Evolutionary conservation across 2,888 invertebrate species (phyloP).

Genomic region (Parnassius apollo): DNA sequence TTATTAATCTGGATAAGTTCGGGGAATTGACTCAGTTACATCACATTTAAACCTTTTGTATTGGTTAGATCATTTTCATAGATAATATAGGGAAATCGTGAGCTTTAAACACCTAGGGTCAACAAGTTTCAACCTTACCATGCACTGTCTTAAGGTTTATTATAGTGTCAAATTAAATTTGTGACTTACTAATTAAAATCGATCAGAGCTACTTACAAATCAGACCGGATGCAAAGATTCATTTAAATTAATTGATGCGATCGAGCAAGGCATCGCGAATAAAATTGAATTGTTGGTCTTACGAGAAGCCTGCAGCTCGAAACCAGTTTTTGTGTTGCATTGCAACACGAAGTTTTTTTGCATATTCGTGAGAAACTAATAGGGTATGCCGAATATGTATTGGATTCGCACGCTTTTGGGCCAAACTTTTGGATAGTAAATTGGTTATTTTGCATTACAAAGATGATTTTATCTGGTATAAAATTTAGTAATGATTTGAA

Average conservation of each 20-base stretch:
- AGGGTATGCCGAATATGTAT: constrained; percentile 1
- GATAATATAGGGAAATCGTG: neutral
- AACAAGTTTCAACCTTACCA: neutral
- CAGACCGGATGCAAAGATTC: constrained; percentile 15
- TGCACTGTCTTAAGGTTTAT: neutral
- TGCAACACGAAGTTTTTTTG: constrained; percentile 5
- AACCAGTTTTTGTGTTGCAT: constrained; percentile 19
- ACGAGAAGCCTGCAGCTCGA: neutral
- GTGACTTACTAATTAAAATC: constrained; percentile 6
- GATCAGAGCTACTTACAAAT: constrained; percentile 3
- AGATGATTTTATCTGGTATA: too few species aligned
- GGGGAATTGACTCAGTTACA: neutral
- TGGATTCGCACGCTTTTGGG: neutral
- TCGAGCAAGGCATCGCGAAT: constrained; percentile 8
- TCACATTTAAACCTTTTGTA: constrained; percentile 1
- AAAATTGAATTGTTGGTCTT: constrained; percentile 5
- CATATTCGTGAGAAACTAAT: constrained; percentile 12
- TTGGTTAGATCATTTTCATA: constrained; percentile 2
- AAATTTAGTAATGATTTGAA: too few species aligned
- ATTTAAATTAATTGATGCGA: constrained; percentile 17
- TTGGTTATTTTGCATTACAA: neutral
- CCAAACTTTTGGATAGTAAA: neutral
- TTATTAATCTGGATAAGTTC: constrained; percentile 1
- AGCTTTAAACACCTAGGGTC: too few species aligned
- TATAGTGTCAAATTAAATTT: neutral